A percentile compares a stretch with the other conserved stretches of the same genome.
Evolutionary conservation across 2,888 invertebrate genomes (phyloP).

Genomic region (Rhabditophanes sp.): DNA sequence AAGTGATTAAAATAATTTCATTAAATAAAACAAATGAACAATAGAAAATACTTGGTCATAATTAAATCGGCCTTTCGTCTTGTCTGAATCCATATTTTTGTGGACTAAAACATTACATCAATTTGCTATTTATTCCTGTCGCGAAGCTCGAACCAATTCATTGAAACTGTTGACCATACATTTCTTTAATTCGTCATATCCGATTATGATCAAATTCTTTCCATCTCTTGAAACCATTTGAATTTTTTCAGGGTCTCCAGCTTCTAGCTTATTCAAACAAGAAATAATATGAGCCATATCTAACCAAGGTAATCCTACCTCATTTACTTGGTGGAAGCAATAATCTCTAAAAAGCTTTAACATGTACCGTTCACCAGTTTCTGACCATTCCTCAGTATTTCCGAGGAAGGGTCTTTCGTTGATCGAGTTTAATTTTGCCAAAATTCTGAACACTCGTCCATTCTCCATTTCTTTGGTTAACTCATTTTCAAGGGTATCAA

Average conservation of each 20-base stretch:
- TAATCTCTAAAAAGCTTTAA: constrained; percentile 91
- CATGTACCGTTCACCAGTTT: constrained; percentile 94
- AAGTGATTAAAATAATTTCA: no score
- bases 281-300: constrained; percentile 86
- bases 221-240: constrained; percentile 88
- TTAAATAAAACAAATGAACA: no score
- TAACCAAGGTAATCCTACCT: constrained; percentile 81
- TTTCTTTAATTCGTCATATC: constrained; percentile 81
- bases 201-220: constrained; percentile 83
- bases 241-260: constrained; percentile 54
- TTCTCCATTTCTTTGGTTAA: constrained; percentile 82
- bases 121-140: no score
- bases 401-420: constrained; percentile 60
- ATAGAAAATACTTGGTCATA: no score
- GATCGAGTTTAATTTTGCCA: constrained; percentile 78
- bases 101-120: no score
- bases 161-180: constrained; percentile 80
- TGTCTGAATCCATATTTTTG: no score
- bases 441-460: constrained; percentile 71
- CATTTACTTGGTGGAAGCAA: constrained; percentile 81
- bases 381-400: constrained; percentile 70
- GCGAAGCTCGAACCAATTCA: no score
- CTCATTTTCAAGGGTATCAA: constrained; percentile 75
- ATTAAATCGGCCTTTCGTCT: no score
- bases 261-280: constrained; percentile 67